phyloP scores from a whole-genome alignment of 1,140 invertebrate genomes.

The Epicauta chinensis region DNA sequence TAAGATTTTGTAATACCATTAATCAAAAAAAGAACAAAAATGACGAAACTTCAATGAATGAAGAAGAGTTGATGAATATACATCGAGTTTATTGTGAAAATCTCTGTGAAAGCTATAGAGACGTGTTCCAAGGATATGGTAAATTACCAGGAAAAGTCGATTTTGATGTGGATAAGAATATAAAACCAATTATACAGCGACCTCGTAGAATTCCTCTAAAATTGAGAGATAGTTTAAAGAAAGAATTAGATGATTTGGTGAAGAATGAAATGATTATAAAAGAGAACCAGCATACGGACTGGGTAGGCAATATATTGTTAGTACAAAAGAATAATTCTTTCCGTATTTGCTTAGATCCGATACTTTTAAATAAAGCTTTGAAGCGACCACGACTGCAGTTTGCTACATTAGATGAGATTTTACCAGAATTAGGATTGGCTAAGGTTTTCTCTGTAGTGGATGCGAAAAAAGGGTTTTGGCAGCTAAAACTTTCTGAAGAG shows the following conservation, averaged over 20 bases:
- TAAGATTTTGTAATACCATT: too few relatives aligned
- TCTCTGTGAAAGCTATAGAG: too few relatives aligned
- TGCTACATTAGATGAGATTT: conserved; percentile 40
- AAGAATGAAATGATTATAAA: conserved; percentile 2
- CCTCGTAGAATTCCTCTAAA: neutral
- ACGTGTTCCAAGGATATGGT: conserved; percentile 15
- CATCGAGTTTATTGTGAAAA: too few relatives aligned
- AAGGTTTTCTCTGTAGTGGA: conserved; percentile 9
- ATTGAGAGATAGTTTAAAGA: conserved; percentile 4
- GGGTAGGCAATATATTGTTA: conserved; percentile 43
- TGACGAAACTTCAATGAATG: too few relatives aligned
- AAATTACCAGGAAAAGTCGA: neutral
- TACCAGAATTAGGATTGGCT: conserved; percentile 27
- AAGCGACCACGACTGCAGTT: conserved; percentile 39
- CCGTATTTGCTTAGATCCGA: conserved; percentile 47
- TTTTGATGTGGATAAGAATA: conserved; percentile 1
- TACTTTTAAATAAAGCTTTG: conserved; percentile 43
- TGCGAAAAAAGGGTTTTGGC: conserved; percentile 39
- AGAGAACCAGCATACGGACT: conserved; percentile 39
- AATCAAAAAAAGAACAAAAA: too few relatives aligned
- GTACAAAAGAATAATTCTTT: conserved; percentile 43
- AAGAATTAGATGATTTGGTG: conserved; percentile 7
- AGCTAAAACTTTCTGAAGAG: conserved; percentile 40
- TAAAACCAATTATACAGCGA: conserved; percentile 3
- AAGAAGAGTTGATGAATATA: too few relatives aligned